Conservation (phyloP, 1,140 invertebrate species). For the Meloidogyne hapla region DNA sequence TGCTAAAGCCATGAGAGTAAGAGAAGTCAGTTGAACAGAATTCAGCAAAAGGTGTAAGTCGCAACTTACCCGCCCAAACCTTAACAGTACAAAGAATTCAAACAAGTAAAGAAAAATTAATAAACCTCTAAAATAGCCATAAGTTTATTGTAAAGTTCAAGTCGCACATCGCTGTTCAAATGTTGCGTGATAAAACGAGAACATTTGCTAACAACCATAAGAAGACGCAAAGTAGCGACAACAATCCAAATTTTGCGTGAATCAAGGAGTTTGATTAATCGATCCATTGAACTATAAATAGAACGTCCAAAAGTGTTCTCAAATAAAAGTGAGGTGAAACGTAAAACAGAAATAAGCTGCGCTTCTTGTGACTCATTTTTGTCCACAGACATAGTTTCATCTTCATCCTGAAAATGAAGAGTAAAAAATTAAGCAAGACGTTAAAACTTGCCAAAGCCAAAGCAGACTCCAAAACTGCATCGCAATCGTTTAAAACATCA, state of each 20-base stretch:
- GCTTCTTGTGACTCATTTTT: conserved; percentile 28
- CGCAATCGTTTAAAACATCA: conserved; percentile 46
- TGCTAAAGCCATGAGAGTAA: background rate
- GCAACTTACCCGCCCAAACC: conserved; percentile 28
- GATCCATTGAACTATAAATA: conserved; percentile 45
- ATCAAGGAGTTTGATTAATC: conserved; percentile 42
- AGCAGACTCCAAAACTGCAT: conserved; percentile 34
- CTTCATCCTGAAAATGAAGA: background rate
- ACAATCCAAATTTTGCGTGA: conserved; percentile 40
- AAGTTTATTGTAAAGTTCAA: conserved; percentile 37
- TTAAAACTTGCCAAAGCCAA: conserved; percentile 10
- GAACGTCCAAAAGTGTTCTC: conserved; percentile 49
- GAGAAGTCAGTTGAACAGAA: conserved; percentile 21
- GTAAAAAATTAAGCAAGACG: too few species aligned
- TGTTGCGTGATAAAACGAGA: conserved; percentile 49
- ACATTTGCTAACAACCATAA: conserved; percentile 48
- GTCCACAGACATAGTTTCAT: conserved; percentile 36
- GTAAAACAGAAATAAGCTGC: conserved; percentile 36
- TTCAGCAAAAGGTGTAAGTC: conserved; percentile 17
- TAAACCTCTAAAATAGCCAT: conserved; percentile 42
- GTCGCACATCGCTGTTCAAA: conserved; percentile 23
- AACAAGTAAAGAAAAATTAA: background rate
- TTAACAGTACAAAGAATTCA: conserved; percentile 15
- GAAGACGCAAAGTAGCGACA: conserved; percentile 36
- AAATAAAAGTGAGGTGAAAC: conserved; percentile 43